phyloP scores from a whole-genome alignment of 2,888 invertebrate species.

The Xanthia togata region DNA sequence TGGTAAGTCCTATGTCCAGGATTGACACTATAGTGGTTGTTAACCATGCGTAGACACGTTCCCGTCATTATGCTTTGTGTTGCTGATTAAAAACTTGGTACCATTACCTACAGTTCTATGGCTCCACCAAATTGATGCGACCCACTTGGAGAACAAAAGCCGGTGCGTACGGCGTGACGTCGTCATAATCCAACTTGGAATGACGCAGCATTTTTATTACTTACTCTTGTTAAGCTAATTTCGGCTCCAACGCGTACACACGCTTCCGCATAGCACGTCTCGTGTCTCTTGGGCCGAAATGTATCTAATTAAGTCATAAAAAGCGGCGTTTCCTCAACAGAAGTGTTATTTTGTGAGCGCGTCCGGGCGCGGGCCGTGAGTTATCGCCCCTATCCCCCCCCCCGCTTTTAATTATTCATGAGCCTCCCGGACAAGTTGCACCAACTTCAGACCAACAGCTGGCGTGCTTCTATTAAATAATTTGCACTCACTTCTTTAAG shows the following conservation, averaged over 20 bases:
- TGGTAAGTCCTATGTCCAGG: too few species aligned
- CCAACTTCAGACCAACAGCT: slow-evolving; percentile 82
- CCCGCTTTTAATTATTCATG: slow-evolving; percentile 88
- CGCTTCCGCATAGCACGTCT: slow-evolving; percentile 72
- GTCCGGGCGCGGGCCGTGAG: slow-evolving; percentile 75
- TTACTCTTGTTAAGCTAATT: slow-evolving; percentile 78
- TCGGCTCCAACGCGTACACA: slow-evolving; percentile 72
- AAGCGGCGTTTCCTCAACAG: slow-evolving; percentile 79
- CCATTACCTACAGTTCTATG: slow-evolving; percentile 32
- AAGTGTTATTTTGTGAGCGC: slow-evolving; percentile 81
- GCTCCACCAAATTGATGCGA: slow-evolving; percentile 48
- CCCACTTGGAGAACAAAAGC: slow-evolving; percentile 59
- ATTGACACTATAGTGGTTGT: not conserved
- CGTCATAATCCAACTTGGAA: slow-evolving; percentile 58
- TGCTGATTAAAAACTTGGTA: slow-evolving; percentile 23
- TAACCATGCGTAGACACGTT: slow-evolving; percentile 6
- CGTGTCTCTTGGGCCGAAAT: slow-evolving; percentile 75
- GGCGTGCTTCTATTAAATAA: slow-evolving; percentile 83
- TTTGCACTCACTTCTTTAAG: slow-evolving; percentile 82
- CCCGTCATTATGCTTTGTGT: not conserved
- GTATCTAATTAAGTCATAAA: slow-evolving; percentile 87
- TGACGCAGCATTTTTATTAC: slow-evolving; percentile 68
- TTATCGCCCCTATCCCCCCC: slow-evolving; percentile 79
- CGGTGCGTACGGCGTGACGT: slow-evolving; percentile 50
- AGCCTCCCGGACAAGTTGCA: slow-evolving; percentile 81